These are phyloP conservation scores for Microctenopoma lineatum DNA, from an alignment of 2,797 vertebrate species.

Conservation along the genomic window DNA sequence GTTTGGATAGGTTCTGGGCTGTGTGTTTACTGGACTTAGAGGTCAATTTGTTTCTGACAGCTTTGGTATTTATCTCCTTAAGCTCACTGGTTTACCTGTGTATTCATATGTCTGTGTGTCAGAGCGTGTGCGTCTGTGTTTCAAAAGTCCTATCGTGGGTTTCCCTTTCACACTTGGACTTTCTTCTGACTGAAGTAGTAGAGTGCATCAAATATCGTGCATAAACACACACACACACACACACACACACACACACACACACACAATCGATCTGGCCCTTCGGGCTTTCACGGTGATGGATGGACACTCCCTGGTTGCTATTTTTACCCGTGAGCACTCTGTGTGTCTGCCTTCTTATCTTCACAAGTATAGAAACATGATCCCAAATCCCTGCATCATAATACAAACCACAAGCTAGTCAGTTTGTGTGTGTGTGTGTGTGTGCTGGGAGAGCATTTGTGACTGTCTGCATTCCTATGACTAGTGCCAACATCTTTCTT, in stretches of 20 bases:
- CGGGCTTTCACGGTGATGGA: constrained; percentile 75
- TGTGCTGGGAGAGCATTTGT: constrained; percentile 21
- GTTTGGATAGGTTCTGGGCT: constrained; percentile 31
- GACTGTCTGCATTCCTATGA: constrained; percentile 19
- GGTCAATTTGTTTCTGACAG: constrained; percentile 54
- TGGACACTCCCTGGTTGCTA: constrained; percentile 70
- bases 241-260: constrained; percentile 15
- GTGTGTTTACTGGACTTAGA: constrained; percentile 47
- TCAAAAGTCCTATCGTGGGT: constrained; percentile 60
- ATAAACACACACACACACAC: constrained; percentile 13
- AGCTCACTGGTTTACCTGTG: constrained; percentile 41
- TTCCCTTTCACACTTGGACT: constrained; percentile 57
- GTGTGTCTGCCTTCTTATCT: constrained; percentile 47
- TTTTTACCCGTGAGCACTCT: constrained; percentile 63
- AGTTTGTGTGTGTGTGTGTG: constrained; percentile 6
- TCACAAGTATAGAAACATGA: constrained; percentile 36
- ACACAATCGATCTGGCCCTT: constrained; percentile 66
- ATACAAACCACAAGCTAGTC: constrained; percentile 13
- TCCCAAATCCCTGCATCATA: constrained; percentile 30
- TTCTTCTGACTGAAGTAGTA: constrained; percentile 53
- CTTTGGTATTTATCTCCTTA: constrained; percentile 66
- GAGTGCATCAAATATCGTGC: constrained; percentile 62
- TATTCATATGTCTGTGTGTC: constrained; percentile 3
- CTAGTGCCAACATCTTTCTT: constrained; percentile 8
- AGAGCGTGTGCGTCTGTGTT: constrained; percentile 24